A percentile compares a stretch with the other conserved stretches of the same genome.
Conservation (phyloP, 2,113 vertebrate species). For the Nesogale talazaci region DNA sequence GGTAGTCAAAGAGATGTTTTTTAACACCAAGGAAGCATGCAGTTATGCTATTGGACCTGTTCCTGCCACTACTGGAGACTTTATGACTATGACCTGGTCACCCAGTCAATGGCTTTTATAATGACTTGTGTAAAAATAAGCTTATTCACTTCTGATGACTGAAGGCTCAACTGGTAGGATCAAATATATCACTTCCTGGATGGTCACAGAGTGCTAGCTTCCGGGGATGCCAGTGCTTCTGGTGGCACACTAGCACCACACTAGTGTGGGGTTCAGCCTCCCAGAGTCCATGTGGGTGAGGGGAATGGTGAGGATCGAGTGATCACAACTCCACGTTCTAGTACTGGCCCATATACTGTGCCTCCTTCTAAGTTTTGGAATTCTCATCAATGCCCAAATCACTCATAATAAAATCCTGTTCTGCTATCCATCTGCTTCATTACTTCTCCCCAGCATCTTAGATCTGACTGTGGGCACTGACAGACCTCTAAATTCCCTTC, state of each 20-base stretch:
- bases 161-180: background rate
- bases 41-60: background rate
- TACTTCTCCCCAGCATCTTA: conserved; percentile 41
- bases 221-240: background rate
- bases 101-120: background rate
- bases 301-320: background rate
- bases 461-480: conserved; percentile 15
- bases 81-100: background rate
- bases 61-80: background rate
- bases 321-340: background rate
- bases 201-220: no score
- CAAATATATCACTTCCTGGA: background rate
- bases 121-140: background rate
- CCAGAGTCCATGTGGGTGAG: background rate
- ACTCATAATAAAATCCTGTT: conserved; percentile 47
- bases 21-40: background rate
- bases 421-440: conserved; percentile 40
- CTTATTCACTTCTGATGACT: background rate
- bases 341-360: no score
- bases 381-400: background rate
- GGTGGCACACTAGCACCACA: background rate
- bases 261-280: background rate
- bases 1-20: background rate
- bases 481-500: conserved; percentile 29
- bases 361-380: background rate